Percentiles rank a stretch among this genome's conserved stretches.
These are phyloP conservation scores for Micoletzkya japonica DNA, from an alignment of 2,888 invertebrate genomes.

Conservation along the genomic window DNA sequence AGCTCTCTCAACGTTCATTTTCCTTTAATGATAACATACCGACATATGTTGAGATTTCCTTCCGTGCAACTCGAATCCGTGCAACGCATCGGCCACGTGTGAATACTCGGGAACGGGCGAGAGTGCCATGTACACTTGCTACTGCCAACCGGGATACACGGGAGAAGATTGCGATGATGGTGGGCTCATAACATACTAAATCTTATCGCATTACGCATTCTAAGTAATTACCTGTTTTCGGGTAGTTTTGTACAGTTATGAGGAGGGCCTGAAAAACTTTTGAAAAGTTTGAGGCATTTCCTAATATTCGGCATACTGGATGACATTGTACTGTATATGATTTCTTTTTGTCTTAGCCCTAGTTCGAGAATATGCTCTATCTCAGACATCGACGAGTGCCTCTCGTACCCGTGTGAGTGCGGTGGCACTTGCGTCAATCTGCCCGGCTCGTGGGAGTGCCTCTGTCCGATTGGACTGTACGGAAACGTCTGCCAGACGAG, in stretches of 20 bases:
- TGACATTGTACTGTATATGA: too few relatives aligned
- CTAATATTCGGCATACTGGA: too few relatives aligned
- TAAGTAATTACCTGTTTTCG: too few relatives aligned
- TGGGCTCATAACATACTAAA: not conserved
- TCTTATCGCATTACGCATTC: not conserved
- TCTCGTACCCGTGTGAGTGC: not conserved
- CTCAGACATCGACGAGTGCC: constrained; percentile 12
- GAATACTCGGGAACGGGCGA: not conserved
- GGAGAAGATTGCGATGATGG: constrained; percentile 2
- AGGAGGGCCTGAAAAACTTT: too few relatives aligned
- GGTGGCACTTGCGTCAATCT: constrained; percentile 14
- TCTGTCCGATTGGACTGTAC: constrained; percentile 1
- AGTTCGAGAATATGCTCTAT: too few relatives aligned
- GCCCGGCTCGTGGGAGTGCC: not conserved
- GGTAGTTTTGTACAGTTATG: too few relatives aligned
- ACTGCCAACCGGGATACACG: constrained; percentile 12
- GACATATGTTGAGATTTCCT: not conserved
- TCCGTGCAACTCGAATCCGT: not conserved
- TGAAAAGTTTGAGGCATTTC: too few relatives aligned
- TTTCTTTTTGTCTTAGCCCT: too few relatives aligned
- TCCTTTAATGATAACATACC: not conserved
- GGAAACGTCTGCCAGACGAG: constrained; percentile 6
- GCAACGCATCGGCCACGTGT: not conserved
- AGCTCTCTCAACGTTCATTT: too few relatives aligned
- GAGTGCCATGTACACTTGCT: constrained; percentile 12